Evolutionary conservation across 2,888 invertebrate species (phyloP), one percentile per base, ranked within the genome.

Genomic region (Anorthoa munda): DNA sequence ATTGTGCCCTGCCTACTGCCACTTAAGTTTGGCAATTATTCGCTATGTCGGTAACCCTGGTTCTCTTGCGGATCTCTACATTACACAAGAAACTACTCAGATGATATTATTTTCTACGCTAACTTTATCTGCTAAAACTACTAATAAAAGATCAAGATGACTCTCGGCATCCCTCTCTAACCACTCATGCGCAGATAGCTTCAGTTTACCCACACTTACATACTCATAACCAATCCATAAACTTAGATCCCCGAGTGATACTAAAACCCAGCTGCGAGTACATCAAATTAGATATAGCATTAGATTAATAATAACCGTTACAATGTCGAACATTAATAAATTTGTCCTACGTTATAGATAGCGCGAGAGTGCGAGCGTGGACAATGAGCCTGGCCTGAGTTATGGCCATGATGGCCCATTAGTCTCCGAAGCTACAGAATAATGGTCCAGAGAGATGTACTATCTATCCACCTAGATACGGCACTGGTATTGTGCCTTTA

Each of bases 311-410:
- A 94, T 91, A 87, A 87, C 91, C 91, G 93, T 91, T 93, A 91
- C 92, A 91, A 90, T 92, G 93, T 93, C 90, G 91, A 92, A 92
- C 93, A 94, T 93, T 94, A 95, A 95, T 96, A 96, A 96, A 96
- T 96, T 96, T 96, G 96, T 96, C 96, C 92, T 92, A 90, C 90
- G 90, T 92, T 93, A 94, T 92, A 94, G 96, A 95, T 95, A 95
- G 94, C 89, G 92, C 93, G 91, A 92, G 92, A 93, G 94, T 94
- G 93, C 92, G 93, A 93, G 92, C 92, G 89, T 89, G 93, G 94
- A 96, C 96, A 96, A 96, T 96, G 94, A 95, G 93, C 90, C 87
- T 86, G 89, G 90, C 86, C 90, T 95, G 95, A 96, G 91, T 95
- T 96, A 96, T 95, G 87, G 92, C 91, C 76, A 86, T 90, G 93